Evolutionary conservation across 2,797 vertebrate genomes (phyloP), one percentile per base, ranked within the genome.

Genomic region (Xyrichtys novacula): DNA sequence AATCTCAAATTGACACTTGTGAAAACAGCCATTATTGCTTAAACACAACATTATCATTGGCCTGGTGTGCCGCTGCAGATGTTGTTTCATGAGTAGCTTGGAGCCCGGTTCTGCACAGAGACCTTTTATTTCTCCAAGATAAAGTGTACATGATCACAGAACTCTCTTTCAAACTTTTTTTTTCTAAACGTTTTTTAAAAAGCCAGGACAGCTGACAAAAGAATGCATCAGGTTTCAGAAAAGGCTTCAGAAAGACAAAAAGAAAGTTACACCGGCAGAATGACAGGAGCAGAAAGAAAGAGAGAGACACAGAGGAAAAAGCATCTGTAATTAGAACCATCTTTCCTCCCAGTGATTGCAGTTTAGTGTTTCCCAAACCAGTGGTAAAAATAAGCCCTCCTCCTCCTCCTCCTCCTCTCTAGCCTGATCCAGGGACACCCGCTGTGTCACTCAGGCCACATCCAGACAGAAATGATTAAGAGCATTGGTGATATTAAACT

Each of bases 271-370:
- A 68, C 7, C 56, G 46, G 50, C 2, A 63, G 19, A 81, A 70
- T 17, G 12, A 72, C 49, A 59, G 31, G 48, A 63, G 25, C 43
- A 54, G 49, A 71, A 58, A 66, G 55, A 75, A 19, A 70, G 39
- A 68, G 40, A 68, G 20, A 69, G 39, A 68, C 36, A 68, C 12
- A 34, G 26, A 38, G 22, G 31, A 69, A 70, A 23, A 74, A 55
- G 90, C 84, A 88, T 68, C 89, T 93, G 88, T 94, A 95, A 96
- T 95, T 91, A 94, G 91, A 94, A 94, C 90, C 92, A 94, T 93
- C 92, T 92, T 94, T 83, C 92, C 79, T 74, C 66, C 63, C 57
- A 61, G 62, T 81, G 76, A 89, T 86, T 87, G 83, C 62, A 80
- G 86, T 74, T 63, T 78, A 83, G 80, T 67, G 55, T 90, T 89